These are phyloP conservation scores for Sinodicranocentrus sp. DNA, from an alignment of 2,888 invertebrate species.

Conservation along the genomic window DNA sequence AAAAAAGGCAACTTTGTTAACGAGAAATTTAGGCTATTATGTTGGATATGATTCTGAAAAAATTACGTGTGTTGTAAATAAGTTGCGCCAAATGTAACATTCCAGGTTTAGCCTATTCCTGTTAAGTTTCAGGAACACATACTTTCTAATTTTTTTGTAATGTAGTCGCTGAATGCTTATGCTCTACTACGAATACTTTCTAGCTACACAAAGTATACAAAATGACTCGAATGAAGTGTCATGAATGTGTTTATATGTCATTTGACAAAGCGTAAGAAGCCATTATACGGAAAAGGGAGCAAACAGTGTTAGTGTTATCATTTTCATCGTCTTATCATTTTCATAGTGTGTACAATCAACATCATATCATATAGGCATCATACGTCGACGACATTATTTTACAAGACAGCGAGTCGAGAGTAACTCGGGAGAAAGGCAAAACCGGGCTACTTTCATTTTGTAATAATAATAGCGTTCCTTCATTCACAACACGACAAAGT, in stretches of 20 bases:
- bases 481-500: conserved; percentile 29
- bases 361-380: conserved; percentile 4
- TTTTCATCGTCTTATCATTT: conserved; percentile 20
- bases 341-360: conserved; percentile 8
- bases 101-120: too few relatives aligned
- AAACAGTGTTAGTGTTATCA: conserved; percentile 39
- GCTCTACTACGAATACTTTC: not conserved
- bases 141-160: too few relatives aligned
- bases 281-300: conserved; percentile 32
- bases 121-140: too few relatives aligned
- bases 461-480: too few relatives aligned
- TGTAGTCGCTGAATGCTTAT: not conserved
- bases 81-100: too few relatives aligned
- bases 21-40: too few relatives aligned
- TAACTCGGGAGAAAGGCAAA: conserved; percentile 17
- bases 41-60: too few relatives aligned
- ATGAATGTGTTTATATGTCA: too few relatives aligned
- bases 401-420: not conserved
- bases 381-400: not conserved
- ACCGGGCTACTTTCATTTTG: conserved; percentile 58
- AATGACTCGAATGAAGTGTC: too few relatives aligned
- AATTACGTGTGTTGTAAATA: too few relatives aligned
- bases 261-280: conserved; percentile 35
- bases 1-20: too few relatives aligned
- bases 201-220: not conserved